Evolutionary conservation across 2,888 invertebrate genomes (phyloP).

Genomic region (Biston betularia): DNA sequence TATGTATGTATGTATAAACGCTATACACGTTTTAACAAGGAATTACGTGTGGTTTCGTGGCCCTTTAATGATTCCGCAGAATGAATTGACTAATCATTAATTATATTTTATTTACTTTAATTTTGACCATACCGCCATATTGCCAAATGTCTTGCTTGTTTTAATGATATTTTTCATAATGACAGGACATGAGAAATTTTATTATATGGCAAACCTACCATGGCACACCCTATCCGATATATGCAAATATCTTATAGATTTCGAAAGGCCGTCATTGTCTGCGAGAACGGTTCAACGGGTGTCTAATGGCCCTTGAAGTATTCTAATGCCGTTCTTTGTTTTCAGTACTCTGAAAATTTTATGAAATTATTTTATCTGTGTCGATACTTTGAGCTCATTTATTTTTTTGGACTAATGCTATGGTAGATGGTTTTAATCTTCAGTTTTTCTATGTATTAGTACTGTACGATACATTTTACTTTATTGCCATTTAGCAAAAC

Average conservation of each 20-base stretch:
- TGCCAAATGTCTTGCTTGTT: too few species aligned
- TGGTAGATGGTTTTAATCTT: too few species aligned
- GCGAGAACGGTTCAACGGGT: slow-evolving; percentile 36
- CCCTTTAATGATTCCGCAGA: too few species aligned
- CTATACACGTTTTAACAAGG: too few species aligned
- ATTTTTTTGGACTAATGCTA: neutral
- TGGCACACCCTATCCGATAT: slow-evolving; percentile 17
- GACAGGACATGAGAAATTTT: neutral
- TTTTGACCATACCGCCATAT: too few species aligned
- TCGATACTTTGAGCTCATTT: neutral
- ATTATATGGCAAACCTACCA: neutral
- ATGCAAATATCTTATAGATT: slow-evolving; percentile 42
- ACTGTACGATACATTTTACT: too few species aligned
- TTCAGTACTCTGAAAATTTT: slow-evolving; percentile 27
- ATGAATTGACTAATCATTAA: too few species aligned
- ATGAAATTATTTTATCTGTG: slow-evolving; percentile 1
- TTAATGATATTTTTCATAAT: too few species aligned
- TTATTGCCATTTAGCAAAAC: neutral
- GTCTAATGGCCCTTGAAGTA: slow-evolving; percentile 42
- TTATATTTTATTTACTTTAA: too few species aligned
- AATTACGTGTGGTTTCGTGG: too few species aligned
- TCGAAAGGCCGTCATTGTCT: slow-evolving; percentile 43
- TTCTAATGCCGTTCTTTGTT: slow-evolving; percentile 41
- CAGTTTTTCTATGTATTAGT: too few species aligned
- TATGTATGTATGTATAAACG: too few species aligned